Evolutionary conservation across 2,888 invertebrate species (phyloP).

Genomic region (Alviniconcha strummeri): DNA sequence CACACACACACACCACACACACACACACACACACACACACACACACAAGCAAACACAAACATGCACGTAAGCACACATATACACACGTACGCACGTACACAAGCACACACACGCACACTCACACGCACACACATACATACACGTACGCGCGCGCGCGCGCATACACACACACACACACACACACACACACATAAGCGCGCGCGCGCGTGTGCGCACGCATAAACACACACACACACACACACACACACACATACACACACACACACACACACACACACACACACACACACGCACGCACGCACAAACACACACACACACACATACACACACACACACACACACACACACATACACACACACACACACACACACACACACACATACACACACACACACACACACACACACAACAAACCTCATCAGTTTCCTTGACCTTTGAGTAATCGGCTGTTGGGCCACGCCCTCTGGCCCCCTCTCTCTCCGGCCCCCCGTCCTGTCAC

Average conservation of each 20-base stretch:
- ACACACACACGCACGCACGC: not conserved
- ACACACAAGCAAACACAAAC: slow-evolving; percentile 3
- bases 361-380: slow-evolving; percentile 13
- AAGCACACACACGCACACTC: slow-evolving; percentile 8
- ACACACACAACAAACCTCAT: slow-evolving; percentile 47
- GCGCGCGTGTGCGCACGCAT: not conserved
- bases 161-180: slow-evolving; percentile 10
- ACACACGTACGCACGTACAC: not conserved
- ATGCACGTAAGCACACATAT: not conserved
- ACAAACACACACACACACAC: slow-evolving; percentile 15
- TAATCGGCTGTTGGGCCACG: slow-evolving; percentile 47
- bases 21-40: not conserved
- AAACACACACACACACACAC: not conserved
- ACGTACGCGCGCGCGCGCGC: not conserved
- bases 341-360: not conserved
- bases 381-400: slow-evolving; percentile 13
- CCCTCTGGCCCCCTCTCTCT: slow-evolving; percentile 19
- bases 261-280: not conserved
- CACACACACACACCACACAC: not conserved
- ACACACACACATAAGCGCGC: not conserved
- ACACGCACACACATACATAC: slow-evolving; percentile 9
- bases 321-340: not conserved
- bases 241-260: not conserved
- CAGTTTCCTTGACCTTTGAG: slow-evolving; percentile 53
- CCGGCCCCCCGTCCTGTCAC: slow-evolving; percentile 7